Percentiles rank a stretch among this genome's conserved stretches.
phyloP scores from a whole-genome alignment of 2,797 vertebrate species.

The Natrix natrix region DNA sequence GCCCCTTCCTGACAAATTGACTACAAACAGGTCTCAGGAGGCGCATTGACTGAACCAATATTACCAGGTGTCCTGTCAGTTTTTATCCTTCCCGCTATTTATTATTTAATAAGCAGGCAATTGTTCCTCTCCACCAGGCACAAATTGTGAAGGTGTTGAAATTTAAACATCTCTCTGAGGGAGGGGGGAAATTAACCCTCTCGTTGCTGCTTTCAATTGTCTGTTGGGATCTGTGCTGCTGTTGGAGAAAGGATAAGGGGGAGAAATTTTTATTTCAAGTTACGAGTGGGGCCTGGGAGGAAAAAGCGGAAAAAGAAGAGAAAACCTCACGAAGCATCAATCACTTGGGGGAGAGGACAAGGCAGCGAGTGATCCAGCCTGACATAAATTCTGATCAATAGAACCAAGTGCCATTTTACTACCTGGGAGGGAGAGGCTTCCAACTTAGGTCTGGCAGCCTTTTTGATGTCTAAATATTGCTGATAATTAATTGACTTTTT shows the following conservation, averaged over 20 bases:
- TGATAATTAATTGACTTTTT: background rate
- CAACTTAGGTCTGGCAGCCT: background rate
- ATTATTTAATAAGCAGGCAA: constrained; percentile 43
- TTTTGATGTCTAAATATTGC: background rate
- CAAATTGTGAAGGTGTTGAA: constrained; percentile 37
- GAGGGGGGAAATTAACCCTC: constrained; percentile 19
- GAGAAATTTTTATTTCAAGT: background rate
- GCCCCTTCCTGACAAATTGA: constrained; percentile 38
- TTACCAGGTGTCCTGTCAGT: constrained; percentile 32
- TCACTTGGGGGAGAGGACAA: background rate
- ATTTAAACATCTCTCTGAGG: constrained; percentile 22
- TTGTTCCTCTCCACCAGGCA: constrained; percentile 24
- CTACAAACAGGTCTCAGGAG: constrained; percentile 35
- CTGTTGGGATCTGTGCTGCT: background rate
- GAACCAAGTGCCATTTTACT: background rate
- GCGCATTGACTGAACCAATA: constrained; percentile 30
- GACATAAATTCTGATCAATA: background rate
- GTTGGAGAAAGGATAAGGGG: background rate
- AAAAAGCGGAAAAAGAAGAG: no score
- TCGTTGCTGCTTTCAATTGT: background rate
- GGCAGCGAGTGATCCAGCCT: background rate
- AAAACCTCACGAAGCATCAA: background rate
- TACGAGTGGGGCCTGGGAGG: background rate
- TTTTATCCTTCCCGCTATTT: constrained; percentile 29
- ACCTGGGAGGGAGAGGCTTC: background rate